Conservation (phyloP, 2,888 invertebrate species). For the Xestobium rufovillosum region DNA sequence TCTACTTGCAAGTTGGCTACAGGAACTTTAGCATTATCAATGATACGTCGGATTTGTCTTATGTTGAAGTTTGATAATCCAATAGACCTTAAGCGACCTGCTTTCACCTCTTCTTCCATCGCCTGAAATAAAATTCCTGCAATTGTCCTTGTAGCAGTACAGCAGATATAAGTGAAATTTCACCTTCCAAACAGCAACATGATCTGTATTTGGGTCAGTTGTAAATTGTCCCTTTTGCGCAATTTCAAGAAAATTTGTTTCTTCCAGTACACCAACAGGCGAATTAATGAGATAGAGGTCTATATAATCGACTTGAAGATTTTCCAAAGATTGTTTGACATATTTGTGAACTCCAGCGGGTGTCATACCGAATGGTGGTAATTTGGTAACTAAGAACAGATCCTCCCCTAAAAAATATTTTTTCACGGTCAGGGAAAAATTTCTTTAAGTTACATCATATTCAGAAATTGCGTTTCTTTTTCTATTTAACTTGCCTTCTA, state of each 20-base stretch:
- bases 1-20: conserved; percentile 66
- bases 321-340: conserved; percentile 57
- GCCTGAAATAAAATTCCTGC: conserved; percentile 49
- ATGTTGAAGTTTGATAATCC: too few relatives aligned
- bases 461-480: too few relatives aligned
- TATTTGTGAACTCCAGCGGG: conserved; percentile 58
- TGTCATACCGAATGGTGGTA: conserved; percentile 56
- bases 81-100: too few relatives aligned
- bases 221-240: conserved; percentile 58
- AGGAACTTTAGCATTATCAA: conserved; percentile 51
- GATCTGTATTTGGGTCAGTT: conserved; percentile 59
- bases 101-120: conserved; percentile 60
- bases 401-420: conserved; percentile 72
- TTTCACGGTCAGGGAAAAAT: too few relatives aligned
- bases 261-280: conserved; percentile 61
- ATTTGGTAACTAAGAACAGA: conserved; percentile 77
- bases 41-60: conserved; percentile 61
- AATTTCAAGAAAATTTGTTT: conserved; percentile 56
- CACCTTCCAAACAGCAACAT: conserved; percentile 66
- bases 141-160: conserved; percentile 4
- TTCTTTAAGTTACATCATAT: too few relatives aligned
- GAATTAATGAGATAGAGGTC: conserved; percentile 77
- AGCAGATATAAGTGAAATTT: too few relatives aligned
- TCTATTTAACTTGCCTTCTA: too few relatives aligned
- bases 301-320: conserved; percentile 68